Evolutionary conservation across 1,140 invertebrate species (phyloP).

Genomic region (Drosophila trapezifrons): DNA sequence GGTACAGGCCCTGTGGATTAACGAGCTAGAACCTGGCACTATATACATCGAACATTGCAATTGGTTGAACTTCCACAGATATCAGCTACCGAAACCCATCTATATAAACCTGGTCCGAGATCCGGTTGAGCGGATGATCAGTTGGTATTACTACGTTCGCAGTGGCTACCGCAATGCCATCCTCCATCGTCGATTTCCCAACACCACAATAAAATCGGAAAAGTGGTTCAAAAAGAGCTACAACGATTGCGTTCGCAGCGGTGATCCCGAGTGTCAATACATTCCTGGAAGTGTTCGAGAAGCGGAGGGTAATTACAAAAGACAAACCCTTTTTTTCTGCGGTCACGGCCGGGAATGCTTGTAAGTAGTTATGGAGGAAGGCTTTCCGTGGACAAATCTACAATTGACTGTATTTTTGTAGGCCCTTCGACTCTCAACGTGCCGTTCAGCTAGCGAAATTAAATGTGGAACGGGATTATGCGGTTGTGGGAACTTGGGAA

Average conservation of each 20-base stretch:
- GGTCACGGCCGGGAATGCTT: constrained; percentile 92
- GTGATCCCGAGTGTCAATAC: constrained; percentile 93
- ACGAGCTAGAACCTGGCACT: constrained; percentile 45
- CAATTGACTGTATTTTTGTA: constrained; percentile 77
- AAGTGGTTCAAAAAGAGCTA: constrained; percentile 95
- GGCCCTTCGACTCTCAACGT: constrained; percentile 92
- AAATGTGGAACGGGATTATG: constrained; percentile 92
- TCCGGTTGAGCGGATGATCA: constrained; percentile 94
- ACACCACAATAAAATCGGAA: constrained; percentile 91
- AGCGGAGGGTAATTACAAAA: constrained; percentile 90
- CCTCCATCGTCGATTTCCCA: constrained; percentile 91
- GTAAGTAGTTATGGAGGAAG: constrained; percentile 85
- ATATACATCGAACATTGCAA: constrained; percentile 75
- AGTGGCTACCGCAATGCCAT: constrained; percentile 95
- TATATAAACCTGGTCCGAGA: constrained; percentile 95
- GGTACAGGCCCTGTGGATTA: constrained; percentile 40
- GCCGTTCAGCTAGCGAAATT: constrained; percentile 92
- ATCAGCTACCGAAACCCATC: constrained; percentile 89
- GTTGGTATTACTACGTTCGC: constrained; percentile 93
- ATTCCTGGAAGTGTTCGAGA: constrained; percentile 90
- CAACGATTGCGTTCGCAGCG: constrained; percentile 93
- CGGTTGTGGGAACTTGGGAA: constrained; percentile 93
- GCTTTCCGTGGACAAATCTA: neutral
- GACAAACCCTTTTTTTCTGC: constrained; percentile 94
- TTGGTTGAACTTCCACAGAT: constrained; percentile 86